Evolutionary conservation across 2,888 invertebrate species (phyloP).

Genomic region (Spodoptera picta): DNA sequence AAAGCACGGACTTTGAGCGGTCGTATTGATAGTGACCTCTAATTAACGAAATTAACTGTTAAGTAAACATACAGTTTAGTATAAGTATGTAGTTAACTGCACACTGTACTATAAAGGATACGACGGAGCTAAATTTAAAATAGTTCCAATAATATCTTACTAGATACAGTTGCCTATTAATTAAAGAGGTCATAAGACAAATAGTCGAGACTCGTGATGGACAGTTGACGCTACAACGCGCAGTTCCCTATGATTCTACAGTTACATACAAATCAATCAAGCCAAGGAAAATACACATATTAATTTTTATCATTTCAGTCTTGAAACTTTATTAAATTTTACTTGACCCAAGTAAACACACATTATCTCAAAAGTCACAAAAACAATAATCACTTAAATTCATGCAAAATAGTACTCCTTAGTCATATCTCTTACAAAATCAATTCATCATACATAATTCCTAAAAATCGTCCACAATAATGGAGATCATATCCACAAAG

Average conservation of each 20-base stretch:
- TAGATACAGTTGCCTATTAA: conserved; percentile 56
- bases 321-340: conserved; percentile 73
- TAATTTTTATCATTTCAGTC: conserved; percentile 60
- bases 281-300: conserved; percentile 41
- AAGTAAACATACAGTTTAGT: conserved; percentile 56
- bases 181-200: conserved; percentile 67
- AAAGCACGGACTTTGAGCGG: conserved; percentile 68
- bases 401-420: conserved; percentile 70
- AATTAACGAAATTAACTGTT: conserved; percentile 60
- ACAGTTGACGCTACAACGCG: conserved; percentile 39
- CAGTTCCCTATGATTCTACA: conserved; percentile 28
- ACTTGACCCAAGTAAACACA: conserved; percentile 74
- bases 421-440: conserved; percentile 54
- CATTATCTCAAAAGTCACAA: conserved; percentile 64
- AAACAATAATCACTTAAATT: conserved; percentile 60
- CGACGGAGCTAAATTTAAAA: conserved; percentile 38
- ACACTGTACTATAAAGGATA: conserved; percentile 41
- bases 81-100: conserved; percentile 42
- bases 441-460: conserved; percentile 62
- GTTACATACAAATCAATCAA: conserved; percentile 41
- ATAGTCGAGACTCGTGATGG: conserved; percentile 58
- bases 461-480: conserved; percentile 75
- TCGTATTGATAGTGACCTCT: conserved; percentile 61
- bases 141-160: conserved; percentile 46
- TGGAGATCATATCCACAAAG: conserved; percentile 58